Percentiles rank a stretch among this genome's conserved stretches.
These are phyloP conservation scores for Polylopha cassiicola DNA, from an alignment of 2,888 invertebrate genomes.

Conservation along the genomic window DNA sequence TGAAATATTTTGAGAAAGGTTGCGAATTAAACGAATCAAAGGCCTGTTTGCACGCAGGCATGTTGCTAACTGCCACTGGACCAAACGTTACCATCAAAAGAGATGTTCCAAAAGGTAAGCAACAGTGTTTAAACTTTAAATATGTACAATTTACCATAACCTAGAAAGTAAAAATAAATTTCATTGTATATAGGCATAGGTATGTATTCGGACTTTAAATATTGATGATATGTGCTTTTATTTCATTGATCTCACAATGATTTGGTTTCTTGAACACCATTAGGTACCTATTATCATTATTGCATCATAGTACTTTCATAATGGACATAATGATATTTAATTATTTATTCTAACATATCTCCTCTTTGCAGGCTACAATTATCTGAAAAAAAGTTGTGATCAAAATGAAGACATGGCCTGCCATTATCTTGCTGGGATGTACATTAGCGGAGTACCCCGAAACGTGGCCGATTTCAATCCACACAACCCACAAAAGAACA, in stretches of 20 bases:
- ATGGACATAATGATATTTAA: no score
- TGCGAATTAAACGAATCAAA: conserved; percentile 84
- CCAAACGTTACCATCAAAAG: conserved; percentile 70
- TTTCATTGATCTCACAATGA: no score
- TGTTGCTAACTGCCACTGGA: conserved; percentile 80
- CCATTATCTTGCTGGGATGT: conserved; percentile 88
- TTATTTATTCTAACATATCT: no score
- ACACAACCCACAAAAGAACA: conserved; percentile 56
- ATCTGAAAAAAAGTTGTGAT: conserved; percentile 78
- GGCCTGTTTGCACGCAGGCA: conserved; percentile 86
- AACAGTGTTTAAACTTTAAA: not conserved
- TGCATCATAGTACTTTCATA: no score
- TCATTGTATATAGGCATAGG: no score
- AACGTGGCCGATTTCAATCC: conserved; percentile 65
- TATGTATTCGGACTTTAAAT: no score
- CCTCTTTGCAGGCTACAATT: conserved; percentile 80
- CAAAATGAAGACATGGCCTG: conserved; percentile 83
- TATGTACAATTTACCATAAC: not conserved
- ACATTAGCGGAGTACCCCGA: conserved; percentile 83
- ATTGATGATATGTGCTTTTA: no score
- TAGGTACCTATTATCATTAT: no score
- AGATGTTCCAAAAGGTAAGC: conserved; percentile 77
- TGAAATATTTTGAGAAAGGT: conserved; percentile 86
- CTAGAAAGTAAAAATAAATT: not conserved
- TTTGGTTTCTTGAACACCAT: no score